Evolutionary conservation across 2,888 invertebrate species (phyloP), one percentile per base, ranked within the genome.

Genomic region (Napeogenes sylphis): DNA sequence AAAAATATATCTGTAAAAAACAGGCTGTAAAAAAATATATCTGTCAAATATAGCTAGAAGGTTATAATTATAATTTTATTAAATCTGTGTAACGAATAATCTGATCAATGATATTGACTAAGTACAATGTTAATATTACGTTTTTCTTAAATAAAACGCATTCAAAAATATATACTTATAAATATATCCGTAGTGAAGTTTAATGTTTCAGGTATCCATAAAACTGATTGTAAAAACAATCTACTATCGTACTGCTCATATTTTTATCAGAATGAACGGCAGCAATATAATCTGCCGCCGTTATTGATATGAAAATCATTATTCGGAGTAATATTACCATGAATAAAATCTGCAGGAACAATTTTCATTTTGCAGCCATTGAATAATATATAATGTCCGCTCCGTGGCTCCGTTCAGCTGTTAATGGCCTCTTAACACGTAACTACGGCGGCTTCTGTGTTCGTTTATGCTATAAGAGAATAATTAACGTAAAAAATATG

Each of bases 361-460:
- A 73, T 73, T 72, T 71, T 71, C 72, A 72, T 73, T 74, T 74
- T 70, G 68, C 73, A 70, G 67, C 71, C 70, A 68, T 70, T 73
- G 73, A 74, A 75, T 73, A 74, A 73, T 71, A 72, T 71, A 74
- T 73, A 70, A 72, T 70, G 68, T 66, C 67, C 70, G 72, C 65
- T 73, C 70, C 71, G 72, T 70, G 70, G 73, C 66, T 71, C 67
- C 69, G 65, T 61, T 70, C 66, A 67, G 66, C 65, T 67, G 69
- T 74, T 74, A 75, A 75, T 74, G 69, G 69, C 59, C 65, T 68
- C 69, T 71, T 73, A 73, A 68, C 72, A 73, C 71, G 72, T 68
- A 68, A 59, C 59, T 62, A 60, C 53, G 33, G 45, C 59, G 45
- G 53, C 62, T 62, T 55, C 47, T 58, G 51, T 56, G 63, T 62